phyloP scores from a whole-genome alignment of 1,140 invertebrate genomes.

The Babylonia areolata region DNA sequence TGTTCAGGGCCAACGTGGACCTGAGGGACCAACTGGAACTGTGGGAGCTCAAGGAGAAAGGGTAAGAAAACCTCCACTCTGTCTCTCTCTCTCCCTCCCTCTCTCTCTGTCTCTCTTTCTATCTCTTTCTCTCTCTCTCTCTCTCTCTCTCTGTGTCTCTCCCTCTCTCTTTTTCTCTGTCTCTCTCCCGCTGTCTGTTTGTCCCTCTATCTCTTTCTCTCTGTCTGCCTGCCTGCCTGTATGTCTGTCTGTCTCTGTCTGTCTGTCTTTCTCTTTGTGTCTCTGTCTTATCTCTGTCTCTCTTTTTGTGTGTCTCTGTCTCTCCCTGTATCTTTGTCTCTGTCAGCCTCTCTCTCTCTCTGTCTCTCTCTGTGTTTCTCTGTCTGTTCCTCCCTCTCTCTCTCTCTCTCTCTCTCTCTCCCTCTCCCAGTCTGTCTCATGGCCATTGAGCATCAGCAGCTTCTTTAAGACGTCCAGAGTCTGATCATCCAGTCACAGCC shows the following conservation, averaged over 20 bases:
- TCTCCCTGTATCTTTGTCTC: too few species aligned
- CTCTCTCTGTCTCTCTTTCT: neutral
- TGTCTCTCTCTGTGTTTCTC: too few species aligned
- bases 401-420: too few species aligned
- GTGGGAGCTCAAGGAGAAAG: constrained; percentile 63
- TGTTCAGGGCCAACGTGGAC: constrained; percentile 63
- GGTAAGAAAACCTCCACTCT: constrained; percentile 52
- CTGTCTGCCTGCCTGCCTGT: neutral
- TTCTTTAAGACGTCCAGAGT: too few species aligned
- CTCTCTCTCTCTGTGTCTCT: neutral
- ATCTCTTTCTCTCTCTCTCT: neutral
- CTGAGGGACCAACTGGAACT: constrained; percentile 57
- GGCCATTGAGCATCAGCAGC: too few species aligned
- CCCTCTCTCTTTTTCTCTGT: neutral
- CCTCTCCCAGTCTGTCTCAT: too few species aligned
- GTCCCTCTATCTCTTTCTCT: neutral
- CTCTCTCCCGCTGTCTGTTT: neutral
- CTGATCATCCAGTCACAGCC: too few species aligned
- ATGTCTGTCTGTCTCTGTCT: neutral
- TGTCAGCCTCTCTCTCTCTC: too few species aligned
- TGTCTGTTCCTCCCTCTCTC: too few species aligned
- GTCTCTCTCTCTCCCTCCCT: neutral
- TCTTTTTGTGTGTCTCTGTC: too few species aligned
- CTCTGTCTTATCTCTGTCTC: too few species aligned
- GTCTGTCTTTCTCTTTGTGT: too few species aligned